Base-by-base conservation (phyloP, 2,797 vertebrate species). In the Zonotrichia albicollis region DNA sequence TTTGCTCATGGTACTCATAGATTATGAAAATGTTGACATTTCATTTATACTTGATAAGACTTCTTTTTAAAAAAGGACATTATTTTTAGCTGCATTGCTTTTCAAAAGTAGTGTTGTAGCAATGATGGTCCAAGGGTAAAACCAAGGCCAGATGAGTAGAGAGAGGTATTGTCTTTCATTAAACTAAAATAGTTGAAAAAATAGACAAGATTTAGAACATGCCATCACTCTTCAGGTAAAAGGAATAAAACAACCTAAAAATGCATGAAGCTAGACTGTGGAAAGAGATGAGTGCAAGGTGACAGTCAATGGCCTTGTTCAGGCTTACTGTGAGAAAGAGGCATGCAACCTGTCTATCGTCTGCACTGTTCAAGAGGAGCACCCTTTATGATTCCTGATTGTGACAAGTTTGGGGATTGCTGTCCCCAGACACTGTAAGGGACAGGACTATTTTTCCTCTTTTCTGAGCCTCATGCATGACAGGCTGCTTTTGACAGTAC, bases 1-100 rank as follows among this genome's bases (percentile, higher is more conserved):
- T 93, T 91, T 89, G 65, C 82, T 95, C 92, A 55, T 21, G 40
- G 60, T 58, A 60, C 32, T 92, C 81, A 75, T 3, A 48, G 61
- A 80, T 85, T 92, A 67, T 55, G 64, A 89, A 93, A 94, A 85
- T 36, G 51, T 72, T 94, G 84, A 92, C 58, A 58, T 75, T 91
- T 65, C 65, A 26, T 34, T 75, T 89, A 61, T 30, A 43, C 61
- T 83, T 66, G 54, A 55, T 92, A 89, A 58, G 42, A 21, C 6
- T 20, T 36, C 10, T 50, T 43, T 57, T 67, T n/a, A 21, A 3
- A 1, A 51, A 60, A 30, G 45, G 54, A 80, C 1, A n/a, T 71
- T 71, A 25, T 40, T 86, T 92, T 82, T 16, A 80, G 40, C 43
- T 51, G 27, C 21, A 23, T 22, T 45, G 11, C 17, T 26, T 75